These are phyloP conservation scores for Corapipo altera DNA, from an alignment of 2,113 vertebrate genomes.

Conservation along the genomic window DNA sequence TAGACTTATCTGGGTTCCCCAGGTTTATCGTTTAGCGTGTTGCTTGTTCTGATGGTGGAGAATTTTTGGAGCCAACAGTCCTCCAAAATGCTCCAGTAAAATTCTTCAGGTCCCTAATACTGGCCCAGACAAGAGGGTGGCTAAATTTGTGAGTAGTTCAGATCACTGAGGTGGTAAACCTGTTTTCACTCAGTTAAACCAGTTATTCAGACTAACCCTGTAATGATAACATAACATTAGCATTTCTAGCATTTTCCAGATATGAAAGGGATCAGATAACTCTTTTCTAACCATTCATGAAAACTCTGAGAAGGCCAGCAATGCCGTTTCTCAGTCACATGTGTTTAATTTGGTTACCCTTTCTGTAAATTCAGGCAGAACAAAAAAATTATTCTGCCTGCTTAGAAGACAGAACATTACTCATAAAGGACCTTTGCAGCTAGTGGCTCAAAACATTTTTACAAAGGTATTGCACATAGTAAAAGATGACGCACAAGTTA, in stretches of 20 bases:
- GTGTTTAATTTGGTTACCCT: not conserved
- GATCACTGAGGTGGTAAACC: not conserved
- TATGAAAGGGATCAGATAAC: not conserved
- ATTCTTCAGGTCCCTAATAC: not conserved
- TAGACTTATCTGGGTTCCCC: not conserved
- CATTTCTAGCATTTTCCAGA: not conserved
- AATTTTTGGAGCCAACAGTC: not conserved
- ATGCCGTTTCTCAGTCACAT: accelerated
- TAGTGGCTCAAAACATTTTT: not conserved
- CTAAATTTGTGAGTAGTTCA: not conserved
- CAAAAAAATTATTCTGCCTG: not conserved
- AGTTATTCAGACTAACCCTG: not conserved
- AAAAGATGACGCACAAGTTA: not conserved
- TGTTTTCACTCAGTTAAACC: not conserved
- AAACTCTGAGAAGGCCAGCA: not conserved
- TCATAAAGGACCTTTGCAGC: not conserved
- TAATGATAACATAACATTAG: not conserved
- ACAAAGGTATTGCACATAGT: not conserved
- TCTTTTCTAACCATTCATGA: not conserved
- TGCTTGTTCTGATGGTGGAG: not conserved
- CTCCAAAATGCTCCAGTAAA: not conserved
- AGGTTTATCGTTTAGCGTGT: not conserved
- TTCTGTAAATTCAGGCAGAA: not conserved
- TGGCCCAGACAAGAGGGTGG: not conserved
- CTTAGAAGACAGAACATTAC: not conserved